Conservation (phyloP, 2,888 invertebrate genomes). For the Sceliomorpha sp. region DNA sequence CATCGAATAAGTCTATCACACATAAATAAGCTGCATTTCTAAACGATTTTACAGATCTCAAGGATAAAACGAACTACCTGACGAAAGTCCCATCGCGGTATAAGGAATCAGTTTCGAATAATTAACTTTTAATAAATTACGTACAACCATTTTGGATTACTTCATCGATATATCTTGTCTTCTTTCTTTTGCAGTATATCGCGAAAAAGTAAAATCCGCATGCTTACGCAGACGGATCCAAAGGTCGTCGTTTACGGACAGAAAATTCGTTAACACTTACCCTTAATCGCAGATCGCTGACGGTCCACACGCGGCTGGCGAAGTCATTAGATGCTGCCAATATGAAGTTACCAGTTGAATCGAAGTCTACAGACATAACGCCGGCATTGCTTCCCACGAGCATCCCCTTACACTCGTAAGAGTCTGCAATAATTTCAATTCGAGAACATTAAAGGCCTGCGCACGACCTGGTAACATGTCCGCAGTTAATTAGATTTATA, state of each 20-base stretch:
- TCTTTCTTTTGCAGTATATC: no score
- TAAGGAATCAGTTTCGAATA: no score
- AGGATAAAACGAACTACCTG: no score
- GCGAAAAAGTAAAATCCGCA: no score
- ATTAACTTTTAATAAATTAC: no score
- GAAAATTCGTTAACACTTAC: constrained; percentile 82
- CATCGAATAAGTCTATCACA: no score
- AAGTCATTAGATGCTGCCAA: constrained; percentile 98
- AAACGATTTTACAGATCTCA: no score
- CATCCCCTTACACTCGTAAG: constrained; percentile 87
- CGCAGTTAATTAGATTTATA: constrained; percentile 66
- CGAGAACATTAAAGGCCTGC: constrained; percentile 49
- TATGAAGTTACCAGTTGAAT: constrained; percentile 91
- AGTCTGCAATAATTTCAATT: constrained; percentile 81
- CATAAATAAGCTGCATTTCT: no score
- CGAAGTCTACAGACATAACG: constrained; percentile 98
- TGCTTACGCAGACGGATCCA: no score
- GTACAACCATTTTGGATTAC: no score
- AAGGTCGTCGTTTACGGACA: constrained; percentile 13
- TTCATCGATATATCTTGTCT: no score
- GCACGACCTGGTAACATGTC: constrained; percentile 50
- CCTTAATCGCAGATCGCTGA: constrained; percentile 93
- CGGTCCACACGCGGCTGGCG: constrained; percentile 97
- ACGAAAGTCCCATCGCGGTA: no score
- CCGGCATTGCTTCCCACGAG: constrained; percentile 97